Conservation (phyloP, 2,888 invertebrate species). For the Beris chalybata region DNA sequence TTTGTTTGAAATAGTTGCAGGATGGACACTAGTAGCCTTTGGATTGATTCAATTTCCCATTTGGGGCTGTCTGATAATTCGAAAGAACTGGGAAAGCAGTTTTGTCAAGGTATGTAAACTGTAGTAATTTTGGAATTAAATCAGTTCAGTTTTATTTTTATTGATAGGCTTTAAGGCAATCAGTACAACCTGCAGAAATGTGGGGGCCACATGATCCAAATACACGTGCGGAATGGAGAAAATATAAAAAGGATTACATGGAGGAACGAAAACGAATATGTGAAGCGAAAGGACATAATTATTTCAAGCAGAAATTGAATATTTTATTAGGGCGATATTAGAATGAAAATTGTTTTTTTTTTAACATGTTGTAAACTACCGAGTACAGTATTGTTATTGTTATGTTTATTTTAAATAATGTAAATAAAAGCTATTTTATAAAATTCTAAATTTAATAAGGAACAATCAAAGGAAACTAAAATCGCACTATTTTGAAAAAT, state of each 20-base stretch:
- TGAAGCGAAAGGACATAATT: conserved; percentile 44
- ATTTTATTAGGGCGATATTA: conserved; percentile 45
- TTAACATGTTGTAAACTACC: too few species aligned
- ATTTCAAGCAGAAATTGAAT: conserved; percentile 48
- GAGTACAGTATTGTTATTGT: too few species aligned
- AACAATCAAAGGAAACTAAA: too few species aligned
- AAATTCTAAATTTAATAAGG: too few species aligned
- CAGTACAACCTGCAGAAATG: conserved; percentile 58
- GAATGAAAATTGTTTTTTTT: too few species aligned
- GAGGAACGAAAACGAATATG: conserved; percentile 48
- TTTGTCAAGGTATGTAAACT: not conserved
- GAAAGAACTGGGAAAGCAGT: conserved; percentile 10
- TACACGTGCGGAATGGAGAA: conserved; percentile 61
- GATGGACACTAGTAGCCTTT: conserved; percentile 59
- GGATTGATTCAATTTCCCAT: conserved; percentile 59
- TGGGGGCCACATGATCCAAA: conserved; percentile 68
- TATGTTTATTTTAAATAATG: too few species aligned
- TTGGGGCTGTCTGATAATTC: conserved; percentile 49
- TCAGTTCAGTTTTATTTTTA: not conserved
- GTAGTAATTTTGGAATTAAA: too few species aligned
- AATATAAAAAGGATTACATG: conserved; percentile 60
- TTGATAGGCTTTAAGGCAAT: conserved; percentile 21
- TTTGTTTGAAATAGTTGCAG: conserved; percentile 55
- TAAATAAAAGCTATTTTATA: too few species aligned
- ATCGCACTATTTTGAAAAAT: too few species aligned